Conservation (phyloP, 2,888 invertebrate species). For the Cetonia aurata region DNA sequence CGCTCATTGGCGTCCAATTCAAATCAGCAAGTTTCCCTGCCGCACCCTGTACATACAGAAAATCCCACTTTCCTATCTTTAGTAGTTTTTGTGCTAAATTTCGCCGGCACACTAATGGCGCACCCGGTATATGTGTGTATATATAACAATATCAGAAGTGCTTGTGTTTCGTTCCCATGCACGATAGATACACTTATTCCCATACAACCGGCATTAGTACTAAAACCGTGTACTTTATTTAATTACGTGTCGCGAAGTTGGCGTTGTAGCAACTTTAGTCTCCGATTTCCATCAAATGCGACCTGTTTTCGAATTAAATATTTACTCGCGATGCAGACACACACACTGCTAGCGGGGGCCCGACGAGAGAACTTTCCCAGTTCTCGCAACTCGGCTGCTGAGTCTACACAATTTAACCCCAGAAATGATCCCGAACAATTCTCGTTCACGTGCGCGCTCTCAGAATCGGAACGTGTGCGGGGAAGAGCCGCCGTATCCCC, state of each 20-base stretch:
- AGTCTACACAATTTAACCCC: conserved; percentile 41
- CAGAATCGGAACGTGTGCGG: conserved; percentile 22
- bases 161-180: too few species aligned
- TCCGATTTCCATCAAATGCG: conserved; percentile 43
- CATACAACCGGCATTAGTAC: too few species aligned
- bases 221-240: conserved; percentile 34
- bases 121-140: too few species aligned
- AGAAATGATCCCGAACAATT: conserved; percentile 43
- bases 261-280: conserved; percentile 18
- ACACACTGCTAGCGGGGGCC: too few species aligned
- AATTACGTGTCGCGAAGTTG: conserved; percentile 46
- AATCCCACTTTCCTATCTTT: too few species aligned
- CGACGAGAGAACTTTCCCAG: conserved; percentile 26
- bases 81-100: too few species aligned
- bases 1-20: too few species aligned
- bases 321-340: conserved; percentile 45
- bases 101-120: too few species aligned
- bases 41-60: too few species aligned
- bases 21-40: too few species aligned
- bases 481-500: conserved; percentile 19
- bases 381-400: conserved; percentile 20
- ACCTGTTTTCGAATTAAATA: conserved; percentile 48
- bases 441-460: conserved; percentile 10
- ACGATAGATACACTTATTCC: too few species aligned
- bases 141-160: too few species aligned